These are phyloP conservation scores for Caenorhabditis zanzibari DNA, from an alignment of 2,888 invertebrate genomes.

Conservation along the genomic window DNA sequence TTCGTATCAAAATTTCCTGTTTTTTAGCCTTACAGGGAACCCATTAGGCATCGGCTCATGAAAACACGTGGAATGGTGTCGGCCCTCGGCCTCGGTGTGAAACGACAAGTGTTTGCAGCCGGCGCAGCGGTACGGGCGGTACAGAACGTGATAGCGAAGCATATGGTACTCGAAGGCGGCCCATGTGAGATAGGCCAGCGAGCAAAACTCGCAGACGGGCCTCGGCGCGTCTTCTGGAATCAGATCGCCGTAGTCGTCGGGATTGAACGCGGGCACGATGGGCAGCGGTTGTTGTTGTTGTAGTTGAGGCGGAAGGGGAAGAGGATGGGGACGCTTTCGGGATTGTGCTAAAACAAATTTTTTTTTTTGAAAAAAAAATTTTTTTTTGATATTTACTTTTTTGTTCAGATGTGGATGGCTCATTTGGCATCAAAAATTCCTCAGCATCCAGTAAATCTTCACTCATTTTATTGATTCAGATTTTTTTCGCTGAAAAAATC, in stretches of 20 bases:
- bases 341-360: neutral
- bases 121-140: conserved; percentile 50
- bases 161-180: conserved; percentile 52
- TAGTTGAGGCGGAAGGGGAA: too few species aligned
- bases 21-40: neutral
- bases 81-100: conserved; percentile 54
- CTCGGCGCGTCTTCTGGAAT: conserved; percentile 34
- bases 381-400: neutral
- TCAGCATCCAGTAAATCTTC: neutral
- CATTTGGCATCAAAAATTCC: neutral
- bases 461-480: neutral
- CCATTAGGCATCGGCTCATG: conserved; percentile 11
- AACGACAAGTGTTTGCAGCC: conserved; percentile 26
- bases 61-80: conserved; percentile 34
- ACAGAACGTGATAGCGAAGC: conserved; percentile 33
- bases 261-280: conserved; percentile 18
- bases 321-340: conserved; percentile 17
- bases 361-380: too few species aligned
- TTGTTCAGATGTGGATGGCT: neutral
- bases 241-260: conserved; percentile 30
- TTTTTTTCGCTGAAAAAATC: neutral
- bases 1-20: too few species aligned
- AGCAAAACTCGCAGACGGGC: conserved; percentile 49
- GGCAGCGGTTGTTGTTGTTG: too few species aligned
- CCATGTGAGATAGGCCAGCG: conserved; percentile 31